These are phyloP conservation scores for Seira musarum DNA, from an alignment of 2,888 invertebrate species.

Conservation along the genomic window DNA sequence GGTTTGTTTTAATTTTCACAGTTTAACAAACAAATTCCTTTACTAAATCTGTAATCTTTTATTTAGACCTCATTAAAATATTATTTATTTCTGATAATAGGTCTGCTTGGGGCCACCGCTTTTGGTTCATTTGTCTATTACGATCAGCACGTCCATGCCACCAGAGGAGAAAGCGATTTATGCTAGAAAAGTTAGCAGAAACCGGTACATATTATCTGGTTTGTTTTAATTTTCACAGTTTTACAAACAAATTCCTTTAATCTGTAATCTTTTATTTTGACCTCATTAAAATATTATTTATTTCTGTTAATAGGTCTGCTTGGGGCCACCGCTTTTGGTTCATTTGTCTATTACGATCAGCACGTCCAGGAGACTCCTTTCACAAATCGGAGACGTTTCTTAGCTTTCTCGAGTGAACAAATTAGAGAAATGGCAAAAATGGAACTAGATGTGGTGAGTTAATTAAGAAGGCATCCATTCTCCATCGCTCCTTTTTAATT, in stretches of 20 bases:
- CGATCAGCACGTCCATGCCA: slow-evolving; percentile 73
- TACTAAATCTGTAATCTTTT: too few relatives aligned
- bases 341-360: slow-evolving; percentile 70
- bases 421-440: slow-evolving; percentile 62
- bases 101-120: slow-evolving; percentile 56
- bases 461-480: too few relatives aligned
- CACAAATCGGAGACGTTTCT: slow-evolving; percentile 75
- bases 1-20: too few relatives aligned
- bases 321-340: slow-evolving; percentile 59
- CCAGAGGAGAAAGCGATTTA: slow-evolving; percentile 71
- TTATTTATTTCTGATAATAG: too few relatives aligned
- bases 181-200: slow-evolving; percentile 37
- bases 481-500: too few relatives aligned
- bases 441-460: slow-evolving; percentile 63
- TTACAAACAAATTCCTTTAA: too few relatives aligned
- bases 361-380: slow-evolving; percentile 75
- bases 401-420: slow-evolving; percentile 72
- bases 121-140: slow-evolving; percentile 70
- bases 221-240: too few relatives aligned
- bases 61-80: too few relatives aligned
- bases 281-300: too few relatives aligned
- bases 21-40: not conserved
- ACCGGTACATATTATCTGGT: slow-evolving; percentile 64
- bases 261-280: too few relatives aligned
- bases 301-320: slow-evolving; percentile 45